A percentile compares a stretch with the other conserved stretches of the same genome.
phyloP scores from a whole-genome alignment of 2,888 invertebrate species.

The Stratiomys singularior region DNA sequence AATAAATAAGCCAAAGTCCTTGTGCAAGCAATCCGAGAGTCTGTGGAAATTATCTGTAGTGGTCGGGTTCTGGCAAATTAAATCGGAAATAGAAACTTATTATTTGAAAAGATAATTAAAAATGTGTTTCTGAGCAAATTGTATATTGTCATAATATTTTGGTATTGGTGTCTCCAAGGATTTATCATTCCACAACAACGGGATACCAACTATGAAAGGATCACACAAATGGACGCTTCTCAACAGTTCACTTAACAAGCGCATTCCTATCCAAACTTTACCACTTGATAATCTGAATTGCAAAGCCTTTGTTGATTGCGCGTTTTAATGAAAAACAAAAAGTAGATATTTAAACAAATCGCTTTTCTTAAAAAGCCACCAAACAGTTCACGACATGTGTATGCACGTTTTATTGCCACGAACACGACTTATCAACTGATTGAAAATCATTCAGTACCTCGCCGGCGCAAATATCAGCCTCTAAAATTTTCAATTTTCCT shows the following conservation, averaged over 20 bases:
- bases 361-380: neutral
- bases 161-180: too few relatives aligned
- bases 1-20: slow-evolving; percentile 11
- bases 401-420: slow-evolving; percentile 13
- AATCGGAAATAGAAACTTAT: neutral
- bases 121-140: neutral
- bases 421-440: slow-evolving; percentile 39
- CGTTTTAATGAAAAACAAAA: neutral
- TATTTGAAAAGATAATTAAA: neutral
- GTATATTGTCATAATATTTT: too few relatives aligned
- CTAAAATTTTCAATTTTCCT: slow-evolving; percentile 40
- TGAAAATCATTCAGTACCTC: slow-evolving; percentile 5
- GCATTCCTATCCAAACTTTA: too few relatives aligned
- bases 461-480: slow-evolving; percentile 23
- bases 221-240: too few relatives aligned
- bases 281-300: too few relatives aligned
- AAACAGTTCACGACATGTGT: neutral
- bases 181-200: too few relatives aligned
- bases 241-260: too few relatives aligned
- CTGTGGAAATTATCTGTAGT: slow-evolving; percentile 12
- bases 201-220: too few relatives aligned
- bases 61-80: slow-evolving; percentile 1
- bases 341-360: slow-evolving; percentile 19
- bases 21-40: neutral
- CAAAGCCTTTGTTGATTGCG: neutral